These are phyloP conservation scores for Sweltsa coloradensis DNA, from an alignment of 1,140 invertebrate species.

Conservation along the genomic window DNA sequence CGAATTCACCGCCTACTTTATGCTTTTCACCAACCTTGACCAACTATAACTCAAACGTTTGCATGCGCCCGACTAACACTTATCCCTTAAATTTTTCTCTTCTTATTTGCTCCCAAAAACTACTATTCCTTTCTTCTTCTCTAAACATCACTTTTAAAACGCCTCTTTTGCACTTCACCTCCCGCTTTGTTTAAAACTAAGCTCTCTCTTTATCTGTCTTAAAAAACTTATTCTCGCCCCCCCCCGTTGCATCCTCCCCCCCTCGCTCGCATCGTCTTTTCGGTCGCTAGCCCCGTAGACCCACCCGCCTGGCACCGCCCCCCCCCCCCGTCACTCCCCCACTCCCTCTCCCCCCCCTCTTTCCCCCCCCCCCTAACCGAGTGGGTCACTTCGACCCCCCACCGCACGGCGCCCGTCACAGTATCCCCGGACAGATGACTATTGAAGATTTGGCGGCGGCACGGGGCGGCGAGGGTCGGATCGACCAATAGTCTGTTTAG, in stretches of 20 bases:
- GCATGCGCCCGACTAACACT: too few species aligned
- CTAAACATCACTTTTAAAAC: too few species aligned
- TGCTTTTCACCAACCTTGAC: too few species aligned
- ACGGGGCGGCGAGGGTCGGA: conserved; percentile 29
- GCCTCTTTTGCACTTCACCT: too few species aligned
- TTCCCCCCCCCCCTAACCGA: conserved; percentile 16
- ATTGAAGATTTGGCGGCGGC: conserved; percentile 72
- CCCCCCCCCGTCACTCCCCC: conserved; percentile 4
- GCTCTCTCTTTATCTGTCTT: too few species aligned
- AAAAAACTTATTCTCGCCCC: too few species aligned
- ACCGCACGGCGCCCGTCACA: conserved; percentile 73
- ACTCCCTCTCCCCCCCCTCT: conserved; percentile 12
- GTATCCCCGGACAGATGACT: conserved; percentile 84
- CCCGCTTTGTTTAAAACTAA: too few species aligned
- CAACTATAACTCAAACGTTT: too few species aligned
- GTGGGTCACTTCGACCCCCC: conserved; percentile 36
- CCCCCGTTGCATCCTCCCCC: neutral
- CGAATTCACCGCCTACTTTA: too few species aligned
- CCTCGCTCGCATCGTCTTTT: neutral
- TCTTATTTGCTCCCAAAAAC: too few species aligned
- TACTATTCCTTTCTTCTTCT: too few species aligned
- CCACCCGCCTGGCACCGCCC: conserved; percentile 11
- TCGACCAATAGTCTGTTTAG: conserved; percentile 76
- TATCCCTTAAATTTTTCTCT: too few species aligned
- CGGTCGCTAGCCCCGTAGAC: neutral